Evolutionary conservation across 1,140 invertebrate genomes (phyloP).

Genomic region (Papilio polyxenes): DNA sequence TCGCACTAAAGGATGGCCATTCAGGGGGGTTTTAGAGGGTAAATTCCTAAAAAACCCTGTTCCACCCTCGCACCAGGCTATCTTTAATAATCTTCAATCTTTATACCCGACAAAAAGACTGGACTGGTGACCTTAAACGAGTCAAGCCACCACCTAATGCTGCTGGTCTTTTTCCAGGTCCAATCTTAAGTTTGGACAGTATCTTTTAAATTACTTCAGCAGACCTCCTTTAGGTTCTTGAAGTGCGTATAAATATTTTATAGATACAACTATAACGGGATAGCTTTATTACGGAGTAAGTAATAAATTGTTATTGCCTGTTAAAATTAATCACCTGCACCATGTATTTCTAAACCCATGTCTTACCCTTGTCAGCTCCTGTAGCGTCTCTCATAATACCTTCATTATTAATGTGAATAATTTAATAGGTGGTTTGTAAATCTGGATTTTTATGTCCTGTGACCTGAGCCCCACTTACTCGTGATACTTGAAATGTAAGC

Average conservation of each 20-base stretch:
- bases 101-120: no score
- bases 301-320: slow-evolving; percentile 18
- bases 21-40: no score
- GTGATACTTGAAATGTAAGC: neutral
- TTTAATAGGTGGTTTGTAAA: neutral
- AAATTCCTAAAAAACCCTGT: no score
- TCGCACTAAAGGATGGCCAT: no score
- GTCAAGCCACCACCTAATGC: no score
- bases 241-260: slow-evolving; percentile 14
- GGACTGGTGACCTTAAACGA: no score
- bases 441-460: neutral
- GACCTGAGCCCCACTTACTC: neutral
- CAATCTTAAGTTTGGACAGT: neutral
- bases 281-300: slow-evolving; percentile 12
- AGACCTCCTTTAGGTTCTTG: neutral
- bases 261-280: neutral
- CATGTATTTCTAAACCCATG: slow-evolving; percentile 17
- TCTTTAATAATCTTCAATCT: no score
- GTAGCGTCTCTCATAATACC: neutral
- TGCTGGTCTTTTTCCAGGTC: neutral
- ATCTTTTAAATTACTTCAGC: slow-evolving; percentile 2
- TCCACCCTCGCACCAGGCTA: no score
- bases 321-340: slow-evolving; percentile 19
- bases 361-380: slow-evolving; percentile 22
- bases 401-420: slow-evolving; percentile 15